phyloP scores from a whole-genome alignment of 1,140 invertebrate genomes.

The Glossosoma conforme region DNA sequence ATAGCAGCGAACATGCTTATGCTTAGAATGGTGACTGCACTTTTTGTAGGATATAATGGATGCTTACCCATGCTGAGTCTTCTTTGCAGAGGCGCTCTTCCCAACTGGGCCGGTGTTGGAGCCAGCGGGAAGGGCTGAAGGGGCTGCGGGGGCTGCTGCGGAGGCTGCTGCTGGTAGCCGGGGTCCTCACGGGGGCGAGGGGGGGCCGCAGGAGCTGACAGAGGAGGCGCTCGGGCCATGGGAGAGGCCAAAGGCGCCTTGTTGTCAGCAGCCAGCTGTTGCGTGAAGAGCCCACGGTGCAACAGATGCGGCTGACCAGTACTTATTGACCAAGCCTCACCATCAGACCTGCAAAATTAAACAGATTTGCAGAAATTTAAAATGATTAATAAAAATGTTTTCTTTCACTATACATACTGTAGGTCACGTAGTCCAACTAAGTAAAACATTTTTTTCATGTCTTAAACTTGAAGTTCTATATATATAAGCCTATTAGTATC shows the following conservation, averaged over 20 bases:
- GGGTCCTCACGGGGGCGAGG: slow-evolving; percentile 33
- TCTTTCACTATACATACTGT: too few relatives aligned
- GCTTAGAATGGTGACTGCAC: too few relatives aligned
- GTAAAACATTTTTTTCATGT: too few relatives aligned
- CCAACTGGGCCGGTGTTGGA: slow-evolving; percentile 88
- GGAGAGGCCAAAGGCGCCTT: slow-evolving; percentile 12
- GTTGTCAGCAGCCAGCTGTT: slow-evolving; percentile 3
- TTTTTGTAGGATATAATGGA: neutral
- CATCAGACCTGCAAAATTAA: too few relatives aligned
- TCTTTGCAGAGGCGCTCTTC: slow-evolving; percentile 79
- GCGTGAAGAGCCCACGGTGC: slow-evolving; percentile 14
- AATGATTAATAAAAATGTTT: too few relatives aligned
- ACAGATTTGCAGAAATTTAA: too few relatives aligned
- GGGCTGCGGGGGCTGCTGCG: slow-evolving; percentile 31
- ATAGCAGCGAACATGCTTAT: too few relatives aligned
- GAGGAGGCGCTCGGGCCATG: slow-evolving; percentile 25
- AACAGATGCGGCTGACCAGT: too few relatives aligned
- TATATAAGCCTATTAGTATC: too few relatives aligned
- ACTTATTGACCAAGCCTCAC: too few relatives aligned
- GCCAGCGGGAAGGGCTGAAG: slow-evolving; percentile 71
- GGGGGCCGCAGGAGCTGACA: slow-evolving; percentile 36
- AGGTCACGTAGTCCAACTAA: too few relatives aligned
- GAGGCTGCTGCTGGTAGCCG: slow-evolving; percentile 31
- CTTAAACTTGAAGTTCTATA: too few relatives aligned
- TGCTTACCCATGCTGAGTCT: slow-evolving; percentile 67